These are phyloP conservation scores for Isurus oxyrinchus DNA, from an alignment of 2,113 vertebrate species.

Conservation along the genomic window DNA sequence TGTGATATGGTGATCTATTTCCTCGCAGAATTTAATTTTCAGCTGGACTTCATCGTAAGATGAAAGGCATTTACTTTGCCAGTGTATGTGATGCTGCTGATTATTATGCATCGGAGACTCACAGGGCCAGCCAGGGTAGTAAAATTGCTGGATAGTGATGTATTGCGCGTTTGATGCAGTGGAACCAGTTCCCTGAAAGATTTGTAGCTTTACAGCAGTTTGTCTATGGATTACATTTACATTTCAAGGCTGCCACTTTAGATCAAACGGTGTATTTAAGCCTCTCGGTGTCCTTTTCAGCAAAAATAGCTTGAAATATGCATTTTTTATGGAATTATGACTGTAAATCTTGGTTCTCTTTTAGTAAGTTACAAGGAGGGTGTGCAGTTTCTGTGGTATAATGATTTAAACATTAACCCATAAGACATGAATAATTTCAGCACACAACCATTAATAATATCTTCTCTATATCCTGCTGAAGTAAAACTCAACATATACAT, in stretches of 20 bases:
- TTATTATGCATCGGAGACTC: not conserved
- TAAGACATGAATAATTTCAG: not conserved
- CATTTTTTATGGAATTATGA: not conserved
- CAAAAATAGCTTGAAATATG: constrained; percentile 12
- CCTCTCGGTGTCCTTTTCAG: not conserved
- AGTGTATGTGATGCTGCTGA: not conserved
- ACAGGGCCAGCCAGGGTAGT: not conserved
- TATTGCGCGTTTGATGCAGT: not conserved
- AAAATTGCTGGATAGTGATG: not conserved
- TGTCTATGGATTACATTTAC: constrained; percentile 34
- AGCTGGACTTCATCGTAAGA: not conserved
- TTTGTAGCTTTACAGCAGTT: constrained; percentile 27
- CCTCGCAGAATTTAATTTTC: constrained; percentile 8
- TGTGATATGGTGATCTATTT: not conserved
- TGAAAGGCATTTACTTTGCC: constrained; percentile 24
- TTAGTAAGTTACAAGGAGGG: not conserved
- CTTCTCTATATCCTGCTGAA: not conserved
- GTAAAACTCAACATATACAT: not conserved
- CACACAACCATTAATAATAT: not conserved
- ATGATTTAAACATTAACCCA: not conserved
- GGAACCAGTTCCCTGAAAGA: constrained; percentile 2
- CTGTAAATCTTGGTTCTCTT: not conserved
- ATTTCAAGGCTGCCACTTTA: constrained; percentile 35
- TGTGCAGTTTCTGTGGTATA: not conserved
- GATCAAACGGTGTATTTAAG: constrained; percentile 15